Conservation (phyloP, 1,140 invertebrate species). For the Elysia chlorotica region DNA sequence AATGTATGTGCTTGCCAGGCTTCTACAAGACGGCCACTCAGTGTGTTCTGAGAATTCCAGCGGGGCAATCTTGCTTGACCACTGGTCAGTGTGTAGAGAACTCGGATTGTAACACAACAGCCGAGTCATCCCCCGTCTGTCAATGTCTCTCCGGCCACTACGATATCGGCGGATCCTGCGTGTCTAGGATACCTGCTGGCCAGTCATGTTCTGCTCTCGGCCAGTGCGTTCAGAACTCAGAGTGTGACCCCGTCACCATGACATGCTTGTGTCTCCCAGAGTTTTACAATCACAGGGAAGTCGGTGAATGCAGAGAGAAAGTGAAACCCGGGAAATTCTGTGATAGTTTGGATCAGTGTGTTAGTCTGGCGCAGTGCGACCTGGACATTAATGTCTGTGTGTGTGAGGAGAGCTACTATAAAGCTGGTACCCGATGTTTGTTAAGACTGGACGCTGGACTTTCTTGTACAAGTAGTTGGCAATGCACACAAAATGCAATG, state of each 20-base stretch:
- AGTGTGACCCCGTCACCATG: background rate
- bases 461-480: conserved; percentile 14
- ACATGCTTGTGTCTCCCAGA: conserved; percentile 17
- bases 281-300: conserved; percentile 10
- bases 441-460: conserved; percentile 8
- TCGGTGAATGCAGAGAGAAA: conserved; percentile 7
- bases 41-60: conserved; percentile 6
- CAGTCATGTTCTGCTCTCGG: conserved; percentile 6
- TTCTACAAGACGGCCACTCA: conserved; percentile 19
- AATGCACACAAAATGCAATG: conserved; percentile 20
- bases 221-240: conserved; percentile 22
- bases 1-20: background rate
- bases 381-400: conserved; percentile 15
- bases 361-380: conserved; percentile 23
- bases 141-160: conserved; percentile 11
- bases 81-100: conserved; percentile 19
- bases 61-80: conserved; percentile 10
- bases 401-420: conserved; percentile 17
- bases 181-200: conserved; percentile 7
- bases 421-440: background rate
- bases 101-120: conserved; percentile 19
- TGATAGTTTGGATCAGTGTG: conserved; percentile 22
- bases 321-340: conserved; percentile 3
- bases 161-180: conserved; percentile 24
- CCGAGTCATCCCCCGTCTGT: conserved; percentile 3